Conservation (phyloP, 1,140 invertebrate genomes). For the Tetramorium parvispinum region DNA sequence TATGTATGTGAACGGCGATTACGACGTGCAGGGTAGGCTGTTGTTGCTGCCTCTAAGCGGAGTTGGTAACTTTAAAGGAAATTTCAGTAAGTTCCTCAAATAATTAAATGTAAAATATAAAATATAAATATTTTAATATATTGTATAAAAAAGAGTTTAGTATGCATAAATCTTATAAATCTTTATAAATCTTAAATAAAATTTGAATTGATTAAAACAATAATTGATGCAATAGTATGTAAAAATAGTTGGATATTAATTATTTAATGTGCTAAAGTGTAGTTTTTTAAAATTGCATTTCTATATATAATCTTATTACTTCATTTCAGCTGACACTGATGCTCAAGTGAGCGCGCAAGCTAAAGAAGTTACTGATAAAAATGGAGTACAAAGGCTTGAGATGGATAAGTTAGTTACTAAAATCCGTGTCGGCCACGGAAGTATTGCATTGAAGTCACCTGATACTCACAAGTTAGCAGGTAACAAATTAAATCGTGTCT, state of each 20-base stretch:
- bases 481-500: conserved; percentile 68
- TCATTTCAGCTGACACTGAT: conserved; percentile 86
- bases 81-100: conserved; percentile 88
- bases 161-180: too few relatives aligned
- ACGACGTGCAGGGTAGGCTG: conserved; percentile 89
- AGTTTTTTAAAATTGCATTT: conserved; percentile 1
- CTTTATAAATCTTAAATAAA: conserved; percentile 21
- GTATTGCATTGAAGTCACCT: conserved; percentile 85
- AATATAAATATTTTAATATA: conserved; percentile 26
- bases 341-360: conserved; percentile 86
- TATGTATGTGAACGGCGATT: conserved; percentile 87
- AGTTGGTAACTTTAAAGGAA: conserved; percentile 88
- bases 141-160: neutral
- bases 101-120: neutral
- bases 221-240: neutral
- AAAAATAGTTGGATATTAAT: neutral
- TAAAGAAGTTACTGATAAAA: conserved; percentile 86
- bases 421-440: conserved; percentile 87
- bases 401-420: conserved; percentile 88
- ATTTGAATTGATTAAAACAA: neutral
- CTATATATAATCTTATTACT: conserved; percentile 3
- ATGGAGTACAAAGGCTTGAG: conserved; percentile 87
- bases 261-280: neutral
- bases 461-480: conserved; percentile 83
- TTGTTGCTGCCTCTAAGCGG: conserved; percentile 89